Evolutionary conservation across 2,113 vertebrate genomes (phyloP).

Genomic region (Cisticola juncidis): DNA sequence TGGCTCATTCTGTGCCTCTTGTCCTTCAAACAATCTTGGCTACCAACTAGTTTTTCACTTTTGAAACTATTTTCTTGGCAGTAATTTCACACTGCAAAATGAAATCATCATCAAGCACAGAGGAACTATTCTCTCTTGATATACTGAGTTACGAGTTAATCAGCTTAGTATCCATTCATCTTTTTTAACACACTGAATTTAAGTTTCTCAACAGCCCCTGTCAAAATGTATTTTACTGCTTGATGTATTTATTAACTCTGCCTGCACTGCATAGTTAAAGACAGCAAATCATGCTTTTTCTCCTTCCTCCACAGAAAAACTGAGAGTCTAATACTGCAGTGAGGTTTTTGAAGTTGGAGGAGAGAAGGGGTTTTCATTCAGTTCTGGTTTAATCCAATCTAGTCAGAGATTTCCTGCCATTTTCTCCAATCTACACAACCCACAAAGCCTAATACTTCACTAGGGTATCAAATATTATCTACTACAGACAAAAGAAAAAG

Average conservation of each 20-base stretch:
- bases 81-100: neutral
- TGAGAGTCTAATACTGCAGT: neutral
- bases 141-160: neutral
- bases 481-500: neutral
- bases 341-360: neutral
- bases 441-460: neutral
- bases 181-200: neutral
- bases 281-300: neutral
- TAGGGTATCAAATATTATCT: neutral
- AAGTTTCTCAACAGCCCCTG: neutral
- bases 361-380: neutral
- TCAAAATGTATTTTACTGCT: neutral
- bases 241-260: neutral
- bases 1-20: neutral
- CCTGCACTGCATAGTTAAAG: neutral
- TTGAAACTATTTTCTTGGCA: neutral
- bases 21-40: neutral
- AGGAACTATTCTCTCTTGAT: constrained; percentile 5
- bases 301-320: neutral
- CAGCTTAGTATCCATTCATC: neutral
- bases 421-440: neutral
- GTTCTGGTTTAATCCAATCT: neutral
- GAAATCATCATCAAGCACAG: neutral
- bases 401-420: neutral
- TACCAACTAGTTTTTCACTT: neutral